Evolutionary conservation across 2,797 vertebrate species (phyloP).

Genomic region (Apogon hyalosoma): DNA sequence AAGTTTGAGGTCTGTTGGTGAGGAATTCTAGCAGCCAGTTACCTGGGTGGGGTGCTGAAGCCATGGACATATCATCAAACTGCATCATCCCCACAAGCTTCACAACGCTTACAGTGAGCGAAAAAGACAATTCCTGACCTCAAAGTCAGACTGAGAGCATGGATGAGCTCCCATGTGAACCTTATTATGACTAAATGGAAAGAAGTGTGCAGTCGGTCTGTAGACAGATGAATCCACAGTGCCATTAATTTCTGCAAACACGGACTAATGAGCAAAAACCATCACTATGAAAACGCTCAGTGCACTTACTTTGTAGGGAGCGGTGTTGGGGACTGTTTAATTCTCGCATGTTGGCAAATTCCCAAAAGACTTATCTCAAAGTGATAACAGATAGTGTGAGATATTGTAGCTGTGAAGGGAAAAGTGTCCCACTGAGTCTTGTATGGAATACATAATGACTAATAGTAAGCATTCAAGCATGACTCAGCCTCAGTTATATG

Average conservation of each 20-base stretch:
- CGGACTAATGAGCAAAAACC: conserved; percentile 58
- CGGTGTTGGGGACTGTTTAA: conserved; percentile 1
- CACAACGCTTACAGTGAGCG: conserved; percentile 32
- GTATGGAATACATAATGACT: no score
- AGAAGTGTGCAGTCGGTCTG: conserved; percentile 32
- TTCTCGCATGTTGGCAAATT: conserved; percentile 11
- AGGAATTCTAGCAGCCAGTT: no score
- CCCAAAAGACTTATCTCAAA: conserved; percentile 10
- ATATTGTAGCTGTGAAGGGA: not conserved
- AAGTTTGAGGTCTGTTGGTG: no score
- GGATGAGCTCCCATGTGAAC: conserved; percentile 47
- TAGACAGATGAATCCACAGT: conserved; percentile 7
- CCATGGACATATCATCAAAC: no score
- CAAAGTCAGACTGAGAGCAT: conserved; percentile 33
- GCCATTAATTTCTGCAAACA: conserved; percentile 43
- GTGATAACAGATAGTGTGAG: not conserved
- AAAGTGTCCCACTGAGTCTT: conserved; percentile 2
- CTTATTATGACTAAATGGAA: conserved; percentile 56
- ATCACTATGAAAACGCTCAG: conserved; percentile 27
- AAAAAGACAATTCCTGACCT: conserved; percentile 54
- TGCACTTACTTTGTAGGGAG: conserved; percentile 31
- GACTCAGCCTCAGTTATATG: no score
- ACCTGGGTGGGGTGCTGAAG: no score
- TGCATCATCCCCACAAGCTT: conserved; percentile 9
- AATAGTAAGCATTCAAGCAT: no score